Evolutionary conservation across 2,888 invertebrate genomes (phyloP), one percentile per base, ranked within the genome.

Genomic region (Ophraella communa): DNA sequence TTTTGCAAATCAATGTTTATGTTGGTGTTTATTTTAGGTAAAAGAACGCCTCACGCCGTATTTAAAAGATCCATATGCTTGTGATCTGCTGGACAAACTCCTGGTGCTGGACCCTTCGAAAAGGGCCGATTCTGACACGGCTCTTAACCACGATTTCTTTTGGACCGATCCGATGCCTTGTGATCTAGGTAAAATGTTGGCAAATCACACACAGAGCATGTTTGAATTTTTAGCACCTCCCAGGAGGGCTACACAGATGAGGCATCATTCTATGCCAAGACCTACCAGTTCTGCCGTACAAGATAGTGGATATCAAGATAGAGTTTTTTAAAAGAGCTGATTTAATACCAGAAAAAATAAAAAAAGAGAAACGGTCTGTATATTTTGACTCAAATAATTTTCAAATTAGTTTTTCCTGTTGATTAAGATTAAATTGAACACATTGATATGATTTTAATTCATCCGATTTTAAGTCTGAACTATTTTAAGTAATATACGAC

Each of bases 161-260:
- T 99, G 96, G 96, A 93, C 93, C 4, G 96, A 97, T 80, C 98
- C 99, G 0, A 93, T 96, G 92, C 97, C 98, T 0, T 91, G 92
- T 77, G 95, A 95, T 78, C 84, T 95, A 33, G 92, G 89, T 57
- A 93, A 93, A 84, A 96, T 96, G 96, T 83, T 98, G 69, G 94
- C 94, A 0, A 94, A 94, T 76, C 92, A 93, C 85, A 91, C 89
- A 68, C 94, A 87, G 69, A 95, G 95, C 81, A 97, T 97, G 96
- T 98, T 97, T 80, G 97, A 98, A 80, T 97, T 93, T 81, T 84
- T 96, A 66, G 89, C 93, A 67, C 88, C 91, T 68, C 88, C 95
- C 61, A 76, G 95, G 77, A 77, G 94, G 76, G 85, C 88, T 0
- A 88, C 87, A 7, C 88, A 89, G 67, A 82, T 88, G 39, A 87